These are phyloP conservation scores for Eupsilia transversa DNA, from an alignment of 2,888 invertebrate genomes.

Conservation along the genomic window DNA sequence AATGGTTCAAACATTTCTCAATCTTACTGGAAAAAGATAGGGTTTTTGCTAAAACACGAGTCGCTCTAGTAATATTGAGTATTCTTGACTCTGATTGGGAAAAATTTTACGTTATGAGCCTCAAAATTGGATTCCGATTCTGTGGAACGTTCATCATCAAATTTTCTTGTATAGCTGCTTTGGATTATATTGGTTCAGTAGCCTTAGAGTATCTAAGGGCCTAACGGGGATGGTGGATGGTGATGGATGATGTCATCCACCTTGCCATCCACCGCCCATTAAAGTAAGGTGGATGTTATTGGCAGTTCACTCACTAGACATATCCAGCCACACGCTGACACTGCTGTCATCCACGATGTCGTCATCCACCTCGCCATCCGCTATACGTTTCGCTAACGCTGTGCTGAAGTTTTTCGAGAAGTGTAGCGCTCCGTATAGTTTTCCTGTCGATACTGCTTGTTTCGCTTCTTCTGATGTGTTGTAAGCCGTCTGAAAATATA, in stretches of 20 bases:
- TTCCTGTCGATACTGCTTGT: slow-evolving; percentile 74
- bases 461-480: slow-evolving; percentile 80
- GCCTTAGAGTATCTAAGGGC: background rate
- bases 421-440: slow-evolving; percentile 90
- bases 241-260: background rate
- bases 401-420: slow-evolving; percentile 94
- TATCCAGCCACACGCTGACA: slow-evolving; percentile 93
- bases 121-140: no score
- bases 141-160: no score
- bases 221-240: background rate
- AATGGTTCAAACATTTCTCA: no score
- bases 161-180: no score
- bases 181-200: no score
- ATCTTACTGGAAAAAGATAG: no score
- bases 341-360: slow-evolving; percentile 91
- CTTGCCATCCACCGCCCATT: background rate
- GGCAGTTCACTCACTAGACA: slow-evolving; percentile 92
- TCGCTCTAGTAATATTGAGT: no score
- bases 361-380: slow-evolving; percentile 90
- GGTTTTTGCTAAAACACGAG: no score
- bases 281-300: background rate
- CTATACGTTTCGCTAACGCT: slow-evolving; percentile 90
- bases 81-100: no score
- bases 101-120: no score
- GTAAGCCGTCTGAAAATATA: slow-evolving; percentile 76